Evolutionary conservation across 2,113 vertebrate genomes (phyloP).

Genomic region (Maccullochella peelii): DNA sequence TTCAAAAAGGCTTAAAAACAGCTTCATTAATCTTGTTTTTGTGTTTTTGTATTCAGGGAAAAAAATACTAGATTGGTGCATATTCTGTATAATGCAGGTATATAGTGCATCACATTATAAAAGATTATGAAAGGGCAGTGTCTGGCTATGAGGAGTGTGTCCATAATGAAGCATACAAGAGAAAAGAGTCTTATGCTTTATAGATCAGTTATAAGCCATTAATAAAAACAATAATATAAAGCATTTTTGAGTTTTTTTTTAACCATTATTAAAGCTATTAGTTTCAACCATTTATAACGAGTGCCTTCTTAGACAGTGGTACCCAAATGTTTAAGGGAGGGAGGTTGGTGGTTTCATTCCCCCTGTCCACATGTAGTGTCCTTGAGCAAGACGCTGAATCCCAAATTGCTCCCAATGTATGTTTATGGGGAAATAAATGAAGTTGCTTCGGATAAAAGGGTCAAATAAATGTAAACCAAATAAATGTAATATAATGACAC

Average conservation of each 20-base stretch:
- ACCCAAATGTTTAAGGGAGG: neutral
- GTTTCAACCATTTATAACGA: neutral
- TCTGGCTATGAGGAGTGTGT: neutral
- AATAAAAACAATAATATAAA: neutral
- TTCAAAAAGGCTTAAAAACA: constrained; percentile 51
- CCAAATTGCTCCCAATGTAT: neutral
- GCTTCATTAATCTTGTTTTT: constrained; percentile 47
- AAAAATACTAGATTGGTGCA: neutral
- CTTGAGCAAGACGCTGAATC: neutral
- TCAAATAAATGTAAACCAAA: neutral
- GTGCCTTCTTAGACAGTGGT: neutral
- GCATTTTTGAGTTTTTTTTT: neutral
- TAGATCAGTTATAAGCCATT: neutral
- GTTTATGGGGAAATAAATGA: neutral
- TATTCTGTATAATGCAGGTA: neutral
- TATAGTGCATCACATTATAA: neutral
- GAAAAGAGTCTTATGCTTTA: neutral
- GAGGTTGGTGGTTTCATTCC: neutral
- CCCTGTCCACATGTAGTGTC: neutral
- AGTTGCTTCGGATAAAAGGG: neutral
- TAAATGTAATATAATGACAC: neutral
- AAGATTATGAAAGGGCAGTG: neutral
- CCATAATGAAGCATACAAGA: neutral
- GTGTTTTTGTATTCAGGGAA: constrained; percentile 11
- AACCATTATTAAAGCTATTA: neutral